These are phyloP conservation scores for Cryptosula pallasiana DNA, from an alignment of 2,888 invertebrate species.

Conservation along the genomic window DNA sequence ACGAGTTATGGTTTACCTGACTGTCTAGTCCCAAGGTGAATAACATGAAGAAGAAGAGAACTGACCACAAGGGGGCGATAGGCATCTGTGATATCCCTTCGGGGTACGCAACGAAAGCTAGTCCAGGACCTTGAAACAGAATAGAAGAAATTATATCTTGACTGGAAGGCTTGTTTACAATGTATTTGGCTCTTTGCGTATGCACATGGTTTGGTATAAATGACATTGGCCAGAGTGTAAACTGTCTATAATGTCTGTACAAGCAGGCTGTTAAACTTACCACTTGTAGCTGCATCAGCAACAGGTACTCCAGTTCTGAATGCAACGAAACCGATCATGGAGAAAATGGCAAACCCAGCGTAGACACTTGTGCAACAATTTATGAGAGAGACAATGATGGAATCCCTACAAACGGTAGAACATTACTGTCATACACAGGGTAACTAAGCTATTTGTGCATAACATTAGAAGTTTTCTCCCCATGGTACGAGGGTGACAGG, in stretches of 20 bases:
- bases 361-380: slow-evolving; percentile 47
- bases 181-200: too few relatives aligned
- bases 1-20: not conserved
- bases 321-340: slow-evolving; percentile 51
- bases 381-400: slow-evolving; percentile 41
- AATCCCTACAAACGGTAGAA: slow-evolving; percentile 42
- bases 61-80: slow-evolving; percentile 12
- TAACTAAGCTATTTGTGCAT: too few relatives aligned
- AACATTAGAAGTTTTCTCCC: too few relatives aligned
- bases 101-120: slow-evolving; percentile 24
- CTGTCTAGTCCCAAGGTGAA: slow-evolving; percentile 24
- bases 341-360: slow-evolving; percentile 50
- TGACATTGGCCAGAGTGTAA: too few relatives aligned
- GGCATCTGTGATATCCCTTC: slow-evolving; percentile 24
- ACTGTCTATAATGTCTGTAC: too few relatives aligned
- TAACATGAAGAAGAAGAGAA: slow-evolving; percentile 25
- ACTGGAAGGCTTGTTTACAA: too few relatives aligned
- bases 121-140: slow-evolving; percentile 50
- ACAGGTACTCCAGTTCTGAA: slow-evolving; percentile 41
- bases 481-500: too few relatives aligned
- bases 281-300: slow-evolving; percentile 44
- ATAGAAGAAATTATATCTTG: too few relatives aligned
- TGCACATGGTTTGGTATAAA: too few relatives aligned
- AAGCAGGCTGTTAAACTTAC: too few relatives aligned
- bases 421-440: too few relatives aligned